Conservation (phyloP, 2,113 vertebrate genomes). For the Diglossa brunneiventris region DNA sequence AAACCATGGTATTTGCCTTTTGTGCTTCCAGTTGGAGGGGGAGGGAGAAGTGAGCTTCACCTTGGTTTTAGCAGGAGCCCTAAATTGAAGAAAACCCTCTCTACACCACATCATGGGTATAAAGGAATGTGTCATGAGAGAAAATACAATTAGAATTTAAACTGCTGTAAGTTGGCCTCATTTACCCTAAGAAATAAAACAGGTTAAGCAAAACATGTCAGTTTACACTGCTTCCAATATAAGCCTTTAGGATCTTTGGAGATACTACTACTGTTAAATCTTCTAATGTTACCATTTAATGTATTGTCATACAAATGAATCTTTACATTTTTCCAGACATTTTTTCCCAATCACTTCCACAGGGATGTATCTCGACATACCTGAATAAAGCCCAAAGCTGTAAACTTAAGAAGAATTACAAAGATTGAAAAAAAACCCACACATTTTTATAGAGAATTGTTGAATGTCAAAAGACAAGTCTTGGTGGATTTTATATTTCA, state of each 20-base stretch:
- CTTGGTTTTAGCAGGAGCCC: neutral
- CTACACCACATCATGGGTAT: neutral
- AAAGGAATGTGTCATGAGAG: neutral
- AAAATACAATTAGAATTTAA: neutral
- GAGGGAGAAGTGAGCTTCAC: neutral
- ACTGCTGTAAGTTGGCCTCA: neutral
- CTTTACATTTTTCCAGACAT: neutral
- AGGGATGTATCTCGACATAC: neutral
- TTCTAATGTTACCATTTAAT: neutral
- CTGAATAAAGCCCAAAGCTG: neutral
- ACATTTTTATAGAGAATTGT: neutral
- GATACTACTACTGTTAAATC: neutral
- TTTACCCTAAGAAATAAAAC: neutral
- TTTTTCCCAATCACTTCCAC: neutral
- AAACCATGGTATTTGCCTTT: neutral
- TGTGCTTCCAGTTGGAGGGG: neutral
- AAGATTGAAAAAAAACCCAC: fast-evolving
- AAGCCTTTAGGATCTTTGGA: neutral
- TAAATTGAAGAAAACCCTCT: neutral
- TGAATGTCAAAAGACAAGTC: neutral
- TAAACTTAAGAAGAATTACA: neutral
- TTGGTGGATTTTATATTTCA: neutral
- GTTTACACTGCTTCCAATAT: neutral
- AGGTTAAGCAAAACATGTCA: neutral
- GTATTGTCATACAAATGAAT: neutral